Base-by-base conservation (phyloP, 2,888 invertebrate species). In the Empis livida region DNA sequence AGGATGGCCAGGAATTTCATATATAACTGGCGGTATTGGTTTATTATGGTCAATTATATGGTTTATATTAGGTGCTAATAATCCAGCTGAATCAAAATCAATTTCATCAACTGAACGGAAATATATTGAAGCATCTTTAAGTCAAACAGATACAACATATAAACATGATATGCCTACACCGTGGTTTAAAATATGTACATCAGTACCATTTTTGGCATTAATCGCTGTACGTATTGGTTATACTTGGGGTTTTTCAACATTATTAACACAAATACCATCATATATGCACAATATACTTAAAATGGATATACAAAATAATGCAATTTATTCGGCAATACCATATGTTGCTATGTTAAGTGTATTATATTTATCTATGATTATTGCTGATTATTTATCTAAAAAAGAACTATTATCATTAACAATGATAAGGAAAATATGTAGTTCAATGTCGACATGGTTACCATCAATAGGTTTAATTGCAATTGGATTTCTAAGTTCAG, bases 1-100 rank as follows among this genome's bases (percentile, higher is more conserved):
- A 57, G 88, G 88, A 1, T 89, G 89, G 89, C 81, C 83, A 1
- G 76, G 81, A 8, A 80, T 82, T 48, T 88, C 88, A 65, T 89
- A 88, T 60, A 64, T 79, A 2, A 82, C 83, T 56, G 87, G 86
- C 0, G 70, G 70, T 8, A 61, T 78, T 1, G 80, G 82, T 0
- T 60, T 78, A 1, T 15, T 75, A 0, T 86, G 84, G 83, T 67
- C 75, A 0, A 49, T 77, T 0, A 49, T 66, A 0, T 87, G 80
- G 71, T 64, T 74, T 5, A 63, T 78, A 46, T 67, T 81, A 14
- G 86, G 84, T 0, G 73, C 80, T 9, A 78, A 78, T 51, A 76
- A 77, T 1, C 87, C 87, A 0, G 69, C 75, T 1, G 71, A 73
- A 9, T 74, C 75, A 57, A 74, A 71, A 43, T 68, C 67, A 49